Evolutionary conservation across 2,888 invertebrate genomes (phyloP).

Genomic region (Acleris sparsana): DNA sequence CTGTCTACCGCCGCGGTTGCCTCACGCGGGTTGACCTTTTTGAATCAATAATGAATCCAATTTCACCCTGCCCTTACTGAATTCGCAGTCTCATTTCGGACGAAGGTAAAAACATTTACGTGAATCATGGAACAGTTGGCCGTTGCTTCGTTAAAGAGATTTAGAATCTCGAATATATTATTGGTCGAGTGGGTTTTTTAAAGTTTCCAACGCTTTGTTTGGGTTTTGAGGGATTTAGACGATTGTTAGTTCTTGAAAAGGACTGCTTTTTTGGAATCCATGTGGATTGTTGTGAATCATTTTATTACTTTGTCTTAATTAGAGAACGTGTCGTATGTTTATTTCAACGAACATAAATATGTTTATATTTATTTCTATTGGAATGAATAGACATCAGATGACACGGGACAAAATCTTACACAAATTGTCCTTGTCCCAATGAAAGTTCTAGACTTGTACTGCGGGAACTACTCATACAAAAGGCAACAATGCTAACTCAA

Average conservation of each 20-base stretch:
- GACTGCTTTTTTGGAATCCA: too few relatives aligned
- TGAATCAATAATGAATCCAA: conserved; percentile 76
- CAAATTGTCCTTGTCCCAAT: too few relatives aligned
- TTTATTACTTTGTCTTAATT: too few relatives aligned
- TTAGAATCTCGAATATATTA: conserved; percentile 49
- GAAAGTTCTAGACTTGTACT: too few relatives aligned
- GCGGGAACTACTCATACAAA: too few relatives aligned
- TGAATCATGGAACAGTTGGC: conserved; percentile 53
- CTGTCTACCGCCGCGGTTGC: conserved; percentile 13
- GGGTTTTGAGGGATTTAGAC: background rate
- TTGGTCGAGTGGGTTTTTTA: conserved; percentile 42
- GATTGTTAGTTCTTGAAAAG: background rate
- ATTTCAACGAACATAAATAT: too few relatives aligned
- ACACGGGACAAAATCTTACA: too few relatives aligned
- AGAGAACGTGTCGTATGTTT: too few relatives aligned
- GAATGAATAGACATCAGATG: too few relatives aligned
- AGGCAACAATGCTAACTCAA: too few relatives aligned
- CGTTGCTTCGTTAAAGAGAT: conserved; percentile 52
- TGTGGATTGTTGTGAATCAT: too few relatives aligned
- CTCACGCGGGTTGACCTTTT: conserved; percentile 60
- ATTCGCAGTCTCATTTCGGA: conserved; percentile 52
- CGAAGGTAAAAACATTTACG: conserved; percentile 61
- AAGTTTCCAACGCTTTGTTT: conserved; percentile 26
- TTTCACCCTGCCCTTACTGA: conserved; percentile 56
- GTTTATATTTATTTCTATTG: too few relatives aligned